Evolutionary conservation across 2,888 invertebrate genomes (phyloP).

Genomic region (Linnaemya vulpina): DNA sequence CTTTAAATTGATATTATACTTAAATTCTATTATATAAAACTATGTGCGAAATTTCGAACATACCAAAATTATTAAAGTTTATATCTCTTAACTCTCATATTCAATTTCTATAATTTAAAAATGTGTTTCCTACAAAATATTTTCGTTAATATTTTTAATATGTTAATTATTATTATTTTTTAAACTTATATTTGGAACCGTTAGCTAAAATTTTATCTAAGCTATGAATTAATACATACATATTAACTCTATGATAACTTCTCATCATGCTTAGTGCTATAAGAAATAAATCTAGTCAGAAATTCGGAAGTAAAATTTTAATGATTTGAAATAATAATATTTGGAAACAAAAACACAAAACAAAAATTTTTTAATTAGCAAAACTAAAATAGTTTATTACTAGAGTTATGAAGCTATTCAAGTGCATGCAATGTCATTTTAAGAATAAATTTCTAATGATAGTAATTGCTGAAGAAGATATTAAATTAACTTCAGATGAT

Average conservation of each 20-base stretch:
- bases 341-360: background rate
- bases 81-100: background rate
- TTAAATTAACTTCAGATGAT: too few relatives aligned
- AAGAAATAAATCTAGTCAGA: slow-evolving; percentile 14
- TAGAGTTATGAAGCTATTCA: background rate
- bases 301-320: background rate
- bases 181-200: background rate
- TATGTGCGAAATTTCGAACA: slow-evolving; percentile 14
- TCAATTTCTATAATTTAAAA: background rate
- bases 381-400: slow-evolving; percentile 8
- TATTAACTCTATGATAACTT: background rate
- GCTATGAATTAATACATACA: background rate
- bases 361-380: slow-evolving; percentile 41
- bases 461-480: too few relatives aligned
- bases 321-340: background rate
- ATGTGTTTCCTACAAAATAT: too few relatives aligned
- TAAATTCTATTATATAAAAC: background rate
- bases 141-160: too few relatives aligned
- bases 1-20: background rate
- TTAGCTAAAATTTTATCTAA: background rate
- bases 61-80: background rate
- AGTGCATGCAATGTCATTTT: background rate
- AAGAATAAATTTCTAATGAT: background rate
- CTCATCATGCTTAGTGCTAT: background rate
- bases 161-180: background rate